Conservation (phyloP, 2,113 vertebrate genomes). For the Sciurus niger region DNA sequence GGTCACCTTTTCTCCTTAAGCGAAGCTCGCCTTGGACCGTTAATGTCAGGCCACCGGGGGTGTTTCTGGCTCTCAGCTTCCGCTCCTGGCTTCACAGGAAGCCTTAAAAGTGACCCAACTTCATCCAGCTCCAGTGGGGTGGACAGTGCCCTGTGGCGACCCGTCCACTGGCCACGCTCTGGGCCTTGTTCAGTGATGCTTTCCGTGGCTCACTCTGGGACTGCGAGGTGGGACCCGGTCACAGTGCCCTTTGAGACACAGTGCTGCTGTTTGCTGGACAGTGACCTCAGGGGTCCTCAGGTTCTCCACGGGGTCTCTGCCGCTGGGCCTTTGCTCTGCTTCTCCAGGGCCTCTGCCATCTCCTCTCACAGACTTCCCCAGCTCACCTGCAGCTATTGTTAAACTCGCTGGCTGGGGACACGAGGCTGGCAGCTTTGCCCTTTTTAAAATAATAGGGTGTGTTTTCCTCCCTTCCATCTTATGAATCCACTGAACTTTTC, state of each 20-base stretch:
- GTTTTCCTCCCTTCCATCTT: constrained; percentile 32
- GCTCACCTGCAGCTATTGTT: neutral
- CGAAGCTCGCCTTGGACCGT: neutral
- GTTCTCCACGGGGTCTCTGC: neutral
- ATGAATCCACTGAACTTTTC: constrained; percentile 61
- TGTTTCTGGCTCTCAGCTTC: neutral
- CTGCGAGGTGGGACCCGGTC: neutral
- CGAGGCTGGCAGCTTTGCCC: neutral
- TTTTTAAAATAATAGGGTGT: constrained; percentile 66
- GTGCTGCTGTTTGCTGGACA: no score
- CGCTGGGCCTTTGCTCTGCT: neutral
- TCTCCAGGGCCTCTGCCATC: neutral
- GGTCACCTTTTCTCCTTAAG: neutral
- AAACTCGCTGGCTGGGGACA: neutral
- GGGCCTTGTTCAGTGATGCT: neutral
- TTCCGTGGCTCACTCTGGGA: neutral
- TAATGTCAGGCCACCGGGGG: neutral
- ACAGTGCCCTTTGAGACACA: constrained; percentile 58
- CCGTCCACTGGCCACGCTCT: neutral
- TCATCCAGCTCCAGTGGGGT: neutral
- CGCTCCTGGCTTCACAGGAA: neutral
- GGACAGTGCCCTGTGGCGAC: neutral
- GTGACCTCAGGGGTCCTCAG: neutral
- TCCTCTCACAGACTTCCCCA: constrained; percentile 6
- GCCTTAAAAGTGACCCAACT: neutral